Evolutionary conservation across 2,797 vertebrate species (phyloP).

Genomic region (Pteropus rufus): DNA sequence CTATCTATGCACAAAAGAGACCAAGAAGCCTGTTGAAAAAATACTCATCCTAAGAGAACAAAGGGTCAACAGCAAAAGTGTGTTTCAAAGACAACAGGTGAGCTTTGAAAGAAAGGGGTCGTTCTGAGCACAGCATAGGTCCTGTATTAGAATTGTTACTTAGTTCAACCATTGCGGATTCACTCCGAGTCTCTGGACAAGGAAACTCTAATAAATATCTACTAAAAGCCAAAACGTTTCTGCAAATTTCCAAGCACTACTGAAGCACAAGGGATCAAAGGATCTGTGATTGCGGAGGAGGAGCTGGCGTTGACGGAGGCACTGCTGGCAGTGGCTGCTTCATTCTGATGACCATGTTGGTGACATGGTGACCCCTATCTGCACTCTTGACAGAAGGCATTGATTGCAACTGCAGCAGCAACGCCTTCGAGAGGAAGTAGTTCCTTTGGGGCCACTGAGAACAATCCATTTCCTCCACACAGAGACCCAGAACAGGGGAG

Average conservation of each 20-base stretch:
- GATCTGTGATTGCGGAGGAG: not conserved
- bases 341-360: not conserved
- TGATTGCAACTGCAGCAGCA: not conserved
- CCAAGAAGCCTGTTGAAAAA: not conserved
- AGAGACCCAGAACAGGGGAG: not conserved
- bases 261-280: not conserved
- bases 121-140: not conserved
- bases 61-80: not conserved
- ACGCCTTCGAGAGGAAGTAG: not conserved
- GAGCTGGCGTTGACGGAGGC: not conserved
- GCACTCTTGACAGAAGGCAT: not conserved
- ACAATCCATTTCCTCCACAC: not conserved
- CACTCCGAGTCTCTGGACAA: not conserved
- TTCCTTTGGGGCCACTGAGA: not conserved
- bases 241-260: not conserved
- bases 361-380: not conserved
- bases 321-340: not conserved
- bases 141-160: not conserved
- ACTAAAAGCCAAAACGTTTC: not conserved
- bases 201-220: not conserved
- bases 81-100: slow-evolving; percentile 4
- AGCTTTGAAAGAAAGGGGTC: not conserved
- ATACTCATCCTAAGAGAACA: not conserved
- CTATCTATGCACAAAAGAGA: not conserved
- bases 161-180: not conserved